Percentiles rank a stretch among this genome's conserved stretches.
Conservation (phyloP, 2,888 invertebrate genomes). For the Chironomus tentans region DNA sequence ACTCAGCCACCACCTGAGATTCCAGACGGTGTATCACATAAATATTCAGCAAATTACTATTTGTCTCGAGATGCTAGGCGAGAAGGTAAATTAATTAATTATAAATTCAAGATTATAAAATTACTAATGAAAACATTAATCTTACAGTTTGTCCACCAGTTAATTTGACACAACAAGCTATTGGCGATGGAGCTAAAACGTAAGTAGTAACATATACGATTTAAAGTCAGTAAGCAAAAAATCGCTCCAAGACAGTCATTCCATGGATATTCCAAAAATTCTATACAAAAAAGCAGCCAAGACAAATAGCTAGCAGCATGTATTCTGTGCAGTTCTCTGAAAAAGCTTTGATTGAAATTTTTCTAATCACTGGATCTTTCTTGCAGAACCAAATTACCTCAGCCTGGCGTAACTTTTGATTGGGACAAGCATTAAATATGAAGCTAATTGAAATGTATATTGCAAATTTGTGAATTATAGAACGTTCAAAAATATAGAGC, state of each 20-base stretch:
- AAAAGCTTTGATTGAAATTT: too few species aligned
- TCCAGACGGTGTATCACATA: conserved; percentile 74
- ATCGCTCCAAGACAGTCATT: too few species aligned
- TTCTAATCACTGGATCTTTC: neutral
- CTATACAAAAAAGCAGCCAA: too few species aligned
- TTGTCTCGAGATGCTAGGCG: conserved; percentile 72
- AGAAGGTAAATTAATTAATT: conserved; percentile 42
- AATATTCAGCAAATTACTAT: conserved; percentile 75
- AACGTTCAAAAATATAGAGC: too few species aligned
- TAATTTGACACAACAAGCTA: neutral
- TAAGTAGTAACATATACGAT: neutral
- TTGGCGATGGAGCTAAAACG: neutral
- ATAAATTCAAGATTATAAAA: too few species aligned
- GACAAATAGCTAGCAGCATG: too few species aligned
- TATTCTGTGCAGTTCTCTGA: too few species aligned
- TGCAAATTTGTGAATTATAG: too few species aligned
- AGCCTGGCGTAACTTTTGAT: conserved; percentile 48
- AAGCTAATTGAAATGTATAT: too few species aligned
- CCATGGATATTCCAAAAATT: too few species aligned
- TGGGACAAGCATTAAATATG: conserved; percentile 45
- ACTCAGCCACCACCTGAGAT: conserved; percentile 72
- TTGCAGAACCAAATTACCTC: conserved; percentile 40
- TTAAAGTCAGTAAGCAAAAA: conserved; percentile 36
- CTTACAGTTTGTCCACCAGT: neutral
- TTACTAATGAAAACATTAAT: too few species aligned